Percentiles rank a stretch among this genome's conserved stretches.
Conservation (phyloP, 2,797 vertebrate genomes). For the Micropoecilia bifurca region DNA sequence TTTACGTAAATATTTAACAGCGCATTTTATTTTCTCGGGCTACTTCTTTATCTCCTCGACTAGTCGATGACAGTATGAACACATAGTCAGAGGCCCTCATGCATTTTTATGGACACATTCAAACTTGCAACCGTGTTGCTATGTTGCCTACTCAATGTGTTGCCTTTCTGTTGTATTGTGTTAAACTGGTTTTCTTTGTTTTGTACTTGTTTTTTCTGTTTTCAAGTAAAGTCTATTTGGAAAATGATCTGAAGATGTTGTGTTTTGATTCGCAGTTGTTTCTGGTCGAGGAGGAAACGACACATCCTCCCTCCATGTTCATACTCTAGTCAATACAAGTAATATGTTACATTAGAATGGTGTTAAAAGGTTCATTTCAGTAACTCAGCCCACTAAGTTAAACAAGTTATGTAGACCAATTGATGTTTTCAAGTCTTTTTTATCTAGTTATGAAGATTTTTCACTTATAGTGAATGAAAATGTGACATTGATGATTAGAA, state of each 20-base stretch:
- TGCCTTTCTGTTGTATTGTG: conserved; percentile 79
- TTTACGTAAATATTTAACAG: conserved; percentile 33
- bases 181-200: conserved; percentile 60
- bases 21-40: conserved; percentile 23
- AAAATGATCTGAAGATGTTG: conserved; percentile 32
- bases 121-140: conserved; percentile 60
- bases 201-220: conserved; percentile 43
- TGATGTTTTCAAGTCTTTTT: too few relatives aligned
- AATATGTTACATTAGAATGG: too few relatives aligned
- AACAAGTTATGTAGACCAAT: too few relatives aligned
- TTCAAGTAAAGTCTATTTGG: conserved; percentile 74
- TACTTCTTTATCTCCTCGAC: conserved; percentile 29
- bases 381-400: too few relatives aligned
- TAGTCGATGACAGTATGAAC: conserved; percentile 37
- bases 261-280: conserved; percentile 19
- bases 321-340: too few relatives aligned
- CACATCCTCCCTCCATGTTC: background rate
- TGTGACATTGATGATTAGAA: too few relatives aligned
- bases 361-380: too few relatives aligned
- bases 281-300: background rate
- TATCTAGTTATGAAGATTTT: too few relatives aligned
- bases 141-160: conserved; percentile 69
- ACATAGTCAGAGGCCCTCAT: conserved; percentile 49
- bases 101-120: conserved; percentile 31
- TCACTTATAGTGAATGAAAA: too few relatives aligned